These are phyloP conservation scores for Penaeus monodon DNA, from an alignment of 2,888 invertebrate genomes.

Conservation along the genomic window DNA sequence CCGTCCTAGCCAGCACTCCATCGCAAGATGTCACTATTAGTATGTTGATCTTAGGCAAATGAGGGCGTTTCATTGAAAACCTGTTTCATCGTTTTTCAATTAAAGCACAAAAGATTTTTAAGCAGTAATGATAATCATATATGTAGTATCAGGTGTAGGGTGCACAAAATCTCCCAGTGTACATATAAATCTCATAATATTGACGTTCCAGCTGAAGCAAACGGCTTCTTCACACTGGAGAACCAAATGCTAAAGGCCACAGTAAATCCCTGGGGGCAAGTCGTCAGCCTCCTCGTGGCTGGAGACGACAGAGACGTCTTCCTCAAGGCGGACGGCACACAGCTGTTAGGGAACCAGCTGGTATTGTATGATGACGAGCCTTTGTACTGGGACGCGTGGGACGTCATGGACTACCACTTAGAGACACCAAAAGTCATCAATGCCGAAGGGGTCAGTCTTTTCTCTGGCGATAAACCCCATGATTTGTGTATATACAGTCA, in stretches of 20 bases:
- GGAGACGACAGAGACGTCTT: conserved; percentile 54
- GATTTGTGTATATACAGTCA: too few species aligned
- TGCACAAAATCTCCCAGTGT: background rate
- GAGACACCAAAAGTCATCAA: conserved; percentile 70
- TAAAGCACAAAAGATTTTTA: background rate
- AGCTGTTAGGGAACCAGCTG: conserved; percentile 69
- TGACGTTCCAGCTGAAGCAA: conserved; percentile 4
- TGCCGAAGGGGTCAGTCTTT: conserved; percentile 16
- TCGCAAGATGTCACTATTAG: conserved; percentile 36
- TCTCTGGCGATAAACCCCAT: too few species aligned
- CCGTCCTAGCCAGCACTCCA: conserved; percentile 12
- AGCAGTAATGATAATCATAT: background rate
- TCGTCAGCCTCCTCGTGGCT: conserved; percentile 39
- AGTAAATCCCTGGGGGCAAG: conserved; percentile 42
- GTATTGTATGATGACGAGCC: conserved; percentile 73
- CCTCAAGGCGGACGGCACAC: conserved; percentile 22
- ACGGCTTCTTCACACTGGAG: conserved; percentile 32
- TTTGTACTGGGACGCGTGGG: conserved; percentile 74
- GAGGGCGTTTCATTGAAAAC: too few species aligned
- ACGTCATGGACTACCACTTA: conserved; percentile 73
- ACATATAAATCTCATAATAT: background rate
- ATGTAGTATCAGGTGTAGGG: background rate
- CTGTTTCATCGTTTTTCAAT: too few species aligned
- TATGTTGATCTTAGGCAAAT: background rate
- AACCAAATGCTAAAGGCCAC: conserved; percentile 47